Base-by-base conservation (phyloP, 2,113 vertebrate genomes). In the Thinocorus orbignyianus region DNA sequence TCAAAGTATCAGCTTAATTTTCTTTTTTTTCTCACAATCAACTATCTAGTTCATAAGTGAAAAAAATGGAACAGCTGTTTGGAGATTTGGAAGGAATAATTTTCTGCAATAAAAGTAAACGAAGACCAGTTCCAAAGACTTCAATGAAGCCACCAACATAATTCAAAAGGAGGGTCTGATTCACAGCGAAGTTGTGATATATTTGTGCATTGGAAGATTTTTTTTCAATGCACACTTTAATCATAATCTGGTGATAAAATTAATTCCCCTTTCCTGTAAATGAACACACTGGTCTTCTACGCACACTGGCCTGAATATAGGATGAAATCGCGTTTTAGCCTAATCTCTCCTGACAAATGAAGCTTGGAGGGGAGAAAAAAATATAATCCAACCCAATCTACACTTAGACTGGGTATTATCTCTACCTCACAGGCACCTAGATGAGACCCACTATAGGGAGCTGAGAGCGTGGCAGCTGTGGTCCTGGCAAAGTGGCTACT, bases 1-100 rank as follows among this genome's bases (percentile, higher is more conserved):
- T 95, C 88, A 96, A 96, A 96, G 81, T 65, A 82, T 65, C 77
- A 95, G 86, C 77, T 95, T 89, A 91, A 95, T 92, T 94, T 95
- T 70, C 55, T 65, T 86, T 88, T 73, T 48, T 88, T 57, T 85
- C 61, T 90, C 70, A 69, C n/a, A 76, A 87, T 49, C 20, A 55
- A 42, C 62, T 35, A 57, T 52, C 61, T 64, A 91, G 33, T 37
- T 79, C 22, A 2, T 18, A 80, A 54, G 18, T 46, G 39, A 86
- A 81, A 79, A 79, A 74, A 83, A 35, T 10, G 8, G 52, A 84
- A 52, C 9, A 49, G 24, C 35, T 81, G 41, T 81, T 89, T 84
- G 77, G n/a, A 84, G 49, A 65, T 16, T 58, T 35, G 46, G 39
- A 17, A 81, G 39, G 24, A 95, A 42, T 30, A 55, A 60, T 82